Conservation (phyloP, 2,888 invertebrate genomes). For the Spodoptera littoralis region DNA sequence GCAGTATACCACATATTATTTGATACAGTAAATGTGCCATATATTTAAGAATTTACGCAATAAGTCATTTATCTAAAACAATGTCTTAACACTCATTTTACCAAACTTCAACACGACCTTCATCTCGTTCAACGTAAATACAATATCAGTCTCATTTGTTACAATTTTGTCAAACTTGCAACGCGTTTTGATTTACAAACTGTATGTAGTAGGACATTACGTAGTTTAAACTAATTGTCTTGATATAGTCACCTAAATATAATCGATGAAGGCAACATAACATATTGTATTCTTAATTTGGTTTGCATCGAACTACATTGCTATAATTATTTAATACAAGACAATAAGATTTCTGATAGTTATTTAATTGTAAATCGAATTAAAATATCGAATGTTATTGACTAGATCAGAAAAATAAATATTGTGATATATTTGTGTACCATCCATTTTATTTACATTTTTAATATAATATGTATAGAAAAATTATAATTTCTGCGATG, state of each 20-base stretch:
- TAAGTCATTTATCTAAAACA: slow-evolving; percentile 43
- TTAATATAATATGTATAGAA: slow-evolving; percentile 42
- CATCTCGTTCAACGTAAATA: slow-evolving; percentile 73
- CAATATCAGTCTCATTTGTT: slow-evolving; percentile 81
- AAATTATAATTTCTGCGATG: slow-evolving; percentile 42
- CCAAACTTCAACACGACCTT: slow-evolving; percentile 61
- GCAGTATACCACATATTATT: slow-evolving; percentile 6
- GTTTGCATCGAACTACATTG: slow-evolving; percentile 45
- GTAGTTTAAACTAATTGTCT: slow-evolving; percentile 24
- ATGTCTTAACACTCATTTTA: slow-evolving; percentile 54
- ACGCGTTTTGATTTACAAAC: slow-evolving; percentile 48
- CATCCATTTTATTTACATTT: slow-evolving; percentile 57
- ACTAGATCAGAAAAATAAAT: slow-evolving; percentile 71
- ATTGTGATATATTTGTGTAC: slow-evolving; percentile 57
- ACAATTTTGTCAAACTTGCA: slow-evolving; percentile 67
- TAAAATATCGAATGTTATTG: slow-evolving; percentile 63
- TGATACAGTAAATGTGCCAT: slow-evolving; percentile 25
- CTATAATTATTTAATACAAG: slow-evolving; percentile 41
- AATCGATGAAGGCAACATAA: slow-evolving; percentile 63
- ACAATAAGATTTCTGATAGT: slow-evolving; percentile 45
- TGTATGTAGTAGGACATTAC: slow-evolving; percentile 20
- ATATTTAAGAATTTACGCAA: slow-evolving; percentile 37
- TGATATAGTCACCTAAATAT: slow-evolving; percentile 59
- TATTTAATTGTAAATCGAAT: slow-evolving; percentile 50
- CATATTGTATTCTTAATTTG: slow-evolving; percentile 31